These are phyloP conservation scores for Apamea anceps DNA, from an alignment of 2,888 invertebrate genomes.

Conservation along the genomic window DNA sequence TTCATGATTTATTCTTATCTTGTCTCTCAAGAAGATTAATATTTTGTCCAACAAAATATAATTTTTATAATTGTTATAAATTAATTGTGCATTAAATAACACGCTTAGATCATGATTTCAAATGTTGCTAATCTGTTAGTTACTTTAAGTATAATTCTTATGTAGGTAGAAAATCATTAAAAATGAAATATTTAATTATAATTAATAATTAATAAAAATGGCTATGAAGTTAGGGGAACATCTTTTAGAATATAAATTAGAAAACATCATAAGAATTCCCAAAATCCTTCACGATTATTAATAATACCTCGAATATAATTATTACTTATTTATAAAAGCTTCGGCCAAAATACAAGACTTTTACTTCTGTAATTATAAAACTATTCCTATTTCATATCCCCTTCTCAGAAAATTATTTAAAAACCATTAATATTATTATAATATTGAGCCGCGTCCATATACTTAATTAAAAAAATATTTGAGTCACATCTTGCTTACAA, in stretches of 20 bases:
- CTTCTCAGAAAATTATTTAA: conserved; percentile 19
- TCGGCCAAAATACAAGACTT: conserved; percentile 59
- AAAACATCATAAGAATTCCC: conserved; percentile 17
- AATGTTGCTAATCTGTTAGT: conserved; percentile 17
- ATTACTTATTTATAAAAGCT: conserved; percentile 44
- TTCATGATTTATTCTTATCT: neutral
- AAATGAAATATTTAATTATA: conserved; percentile 41
- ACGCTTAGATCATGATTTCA: conserved; percentile 34
- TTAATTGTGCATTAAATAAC: conserved; percentile 26
- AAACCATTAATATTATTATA: conserved; percentile 14
- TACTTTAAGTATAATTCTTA: conserved; percentile 6
- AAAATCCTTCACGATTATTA: conserved; percentile 8
- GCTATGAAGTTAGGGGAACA: conserved; percentile 55
- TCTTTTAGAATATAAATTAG: conserved; percentile 35
- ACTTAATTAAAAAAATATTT: conserved; percentile 41
- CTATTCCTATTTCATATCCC: conserved; percentile 10
- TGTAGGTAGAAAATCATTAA: conserved; percentile 50
- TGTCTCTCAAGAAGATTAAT: neutral
- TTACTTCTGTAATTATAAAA: conserved; percentile 36
- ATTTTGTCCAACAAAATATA: conserved; percentile 41
- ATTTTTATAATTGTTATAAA: neutral
- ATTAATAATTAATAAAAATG: conserved; percentile 20
- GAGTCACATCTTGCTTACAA: conserved; percentile 48
- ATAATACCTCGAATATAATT: conserved; percentile 29
- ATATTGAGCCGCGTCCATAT: conserved; percentile 37